Base-by-base conservation (phyloP, 2,888 invertebrate genomes). In the Agrotis exclamationis region DNA sequence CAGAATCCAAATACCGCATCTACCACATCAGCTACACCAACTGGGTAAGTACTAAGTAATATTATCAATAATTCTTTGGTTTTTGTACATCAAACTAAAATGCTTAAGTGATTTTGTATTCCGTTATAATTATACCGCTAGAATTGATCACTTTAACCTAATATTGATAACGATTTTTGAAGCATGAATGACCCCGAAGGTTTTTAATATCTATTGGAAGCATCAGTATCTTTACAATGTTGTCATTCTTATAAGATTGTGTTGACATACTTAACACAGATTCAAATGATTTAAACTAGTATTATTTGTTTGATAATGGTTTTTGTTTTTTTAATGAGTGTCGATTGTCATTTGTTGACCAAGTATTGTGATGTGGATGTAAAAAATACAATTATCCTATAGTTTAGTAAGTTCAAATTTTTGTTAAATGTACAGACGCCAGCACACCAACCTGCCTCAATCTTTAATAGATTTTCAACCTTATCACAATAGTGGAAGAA, bases 41-140 rank as follows among this genome's bases (percentile, higher is more conserved):
- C 57, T 45, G 48, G 54, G 88, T 87, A 78, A 79, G 78, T 69
- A 60, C n/a, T 33, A 56, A 20, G 5, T 54, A 33, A 3, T n/a
- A 3, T 7, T 1, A 45, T 44, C 39, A 44, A 20, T 44, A 7
- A 16, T 22, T 13, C 5, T 7, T 51, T 57, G 7, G 7, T 28
- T 14, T 28, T 28, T 60, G n/a, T n/a, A 7, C 11, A 50, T 62
- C 5, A 47, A 48, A 20, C 4, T 28, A 1, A n/a, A 53, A 45
- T 33, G 11, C 2, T 44, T 39, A 24, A 9, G 3, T 54, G 9
- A 39, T 20, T 9, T 16, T 39, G 11, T 18, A n/a, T 48, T 24
- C 6, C 9, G 16, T 44, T 13, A n/a, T 1, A 6, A 4, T 13
- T 4, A 5, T 64, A 2, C 9, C 5, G 3, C 6, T n/a, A 16